Evolutionary conservation across 2,888 invertebrate species (phyloP).

Genomic region (Sinopyrophorus schimmeli): DNA sequence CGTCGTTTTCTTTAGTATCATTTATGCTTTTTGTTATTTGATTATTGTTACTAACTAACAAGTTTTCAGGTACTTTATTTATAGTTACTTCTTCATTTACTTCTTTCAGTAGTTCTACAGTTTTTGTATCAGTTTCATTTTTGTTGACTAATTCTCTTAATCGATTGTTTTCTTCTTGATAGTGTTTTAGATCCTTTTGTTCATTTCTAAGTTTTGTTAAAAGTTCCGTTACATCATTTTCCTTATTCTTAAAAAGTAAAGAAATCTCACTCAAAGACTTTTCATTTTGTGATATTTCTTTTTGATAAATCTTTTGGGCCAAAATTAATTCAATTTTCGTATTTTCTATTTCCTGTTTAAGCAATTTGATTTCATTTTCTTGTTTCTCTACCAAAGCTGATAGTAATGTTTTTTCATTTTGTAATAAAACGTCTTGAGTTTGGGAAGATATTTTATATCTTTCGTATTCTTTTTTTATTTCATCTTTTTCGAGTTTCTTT

Average conservation of each 20-base stretch:
- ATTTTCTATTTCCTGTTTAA: constrained; percentile 14
- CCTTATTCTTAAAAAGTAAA: constrained; percentile 7
- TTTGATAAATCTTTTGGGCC: neutral
- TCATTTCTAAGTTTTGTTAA: neutral
- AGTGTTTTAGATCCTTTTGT: neutral
- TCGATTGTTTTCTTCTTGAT: neutral
- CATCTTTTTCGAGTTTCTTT: constrained; percentile 6
- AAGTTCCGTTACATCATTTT: constrained; percentile 5
- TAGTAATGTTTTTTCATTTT: constrained; percentile 21
- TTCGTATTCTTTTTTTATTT: constrained; percentile 15
- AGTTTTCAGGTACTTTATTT: too few species aligned
- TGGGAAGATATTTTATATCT: constrained; percentile 13
- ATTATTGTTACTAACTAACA: too few species aligned
- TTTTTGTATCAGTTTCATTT: too few species aligned
- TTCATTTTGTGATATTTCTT: neutral
- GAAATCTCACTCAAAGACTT: constrained; percentile 9
- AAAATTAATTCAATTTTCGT: constrained; percentile 18
- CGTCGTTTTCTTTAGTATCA: neutral
- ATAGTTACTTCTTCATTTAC: too few species aligned
- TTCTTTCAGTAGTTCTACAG: too few species aligned
- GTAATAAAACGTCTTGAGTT: constrained; percentile 18
- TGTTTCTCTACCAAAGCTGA: constrained; percentile 16
- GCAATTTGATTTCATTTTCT: constrained; percentile 20
- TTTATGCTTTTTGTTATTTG: too few species aligned
- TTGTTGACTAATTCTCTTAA: neutral